A percentile compares a stretch with the other conserved stretches of the same genome.
These are phyloP conservation scores for Alaudala cheleensis DNA, from an alignment of 2,113 vertebrate species.

Conservation along the genomic window DNA sequence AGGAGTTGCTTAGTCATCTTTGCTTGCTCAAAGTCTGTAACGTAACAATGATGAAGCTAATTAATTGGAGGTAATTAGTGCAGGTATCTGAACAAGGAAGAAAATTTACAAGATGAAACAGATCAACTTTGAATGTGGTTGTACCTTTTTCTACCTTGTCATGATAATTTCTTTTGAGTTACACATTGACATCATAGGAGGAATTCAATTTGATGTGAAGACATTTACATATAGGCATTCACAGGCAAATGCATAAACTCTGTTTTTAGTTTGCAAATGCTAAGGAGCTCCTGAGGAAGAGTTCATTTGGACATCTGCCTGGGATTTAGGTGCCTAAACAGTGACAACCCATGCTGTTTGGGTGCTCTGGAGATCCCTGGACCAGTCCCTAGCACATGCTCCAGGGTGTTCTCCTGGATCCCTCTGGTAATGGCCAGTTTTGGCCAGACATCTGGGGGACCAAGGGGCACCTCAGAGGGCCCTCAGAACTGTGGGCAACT, in stretches of 20 bases:
- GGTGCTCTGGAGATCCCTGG: not conserved
- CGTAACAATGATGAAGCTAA: not conserved
- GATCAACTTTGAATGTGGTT: not conserved
- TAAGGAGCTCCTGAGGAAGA: not conserved
- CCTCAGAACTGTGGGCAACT: not conserved
- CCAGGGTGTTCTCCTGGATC: not conserved
- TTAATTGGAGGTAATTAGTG: not conserved
- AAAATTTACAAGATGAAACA: not conserved
- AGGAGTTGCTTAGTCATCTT: not conserved
- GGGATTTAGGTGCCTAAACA: not conserved
- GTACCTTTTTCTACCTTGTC: not conserved
- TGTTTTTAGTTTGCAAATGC: not conserved
- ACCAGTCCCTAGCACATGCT: not conserved
- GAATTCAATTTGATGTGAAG: not conserved
- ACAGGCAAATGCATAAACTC: not conserved
- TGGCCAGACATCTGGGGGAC: not conserved
- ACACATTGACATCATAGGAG: not conserved
- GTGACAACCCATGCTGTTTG: fast-evolving
- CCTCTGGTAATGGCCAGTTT: not conserved
- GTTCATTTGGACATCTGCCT: not conserved
- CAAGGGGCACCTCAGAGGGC: not conserved
- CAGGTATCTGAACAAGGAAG: not conserved
- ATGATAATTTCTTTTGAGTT: not conserved
- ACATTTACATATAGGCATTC: not conserved
- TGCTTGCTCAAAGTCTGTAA: not conserved